Conservation (phyloP, 2,113 vertebrate genomes). For the Buteo buteo region DNA sequence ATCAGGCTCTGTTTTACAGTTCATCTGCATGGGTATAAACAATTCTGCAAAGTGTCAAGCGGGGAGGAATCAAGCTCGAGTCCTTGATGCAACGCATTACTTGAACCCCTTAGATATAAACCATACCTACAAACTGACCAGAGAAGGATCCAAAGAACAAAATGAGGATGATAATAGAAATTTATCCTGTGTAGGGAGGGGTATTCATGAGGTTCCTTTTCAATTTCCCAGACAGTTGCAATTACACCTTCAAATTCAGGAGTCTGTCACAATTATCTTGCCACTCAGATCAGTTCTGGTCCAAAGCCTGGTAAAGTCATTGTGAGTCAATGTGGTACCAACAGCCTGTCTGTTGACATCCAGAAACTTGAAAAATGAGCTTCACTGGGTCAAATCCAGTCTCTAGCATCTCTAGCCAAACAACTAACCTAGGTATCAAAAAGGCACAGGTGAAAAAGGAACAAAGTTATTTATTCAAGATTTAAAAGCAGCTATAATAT, state of each 20-base stretch:
- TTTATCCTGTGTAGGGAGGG: background rate
- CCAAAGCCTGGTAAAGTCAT: background rate
- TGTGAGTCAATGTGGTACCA: background rate
- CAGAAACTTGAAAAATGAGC: background rate
- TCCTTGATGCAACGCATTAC: background rate
- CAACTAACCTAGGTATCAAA: background rate
- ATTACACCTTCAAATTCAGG: background rate
- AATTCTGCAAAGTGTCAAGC: background rate
- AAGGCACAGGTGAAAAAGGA: background rate
- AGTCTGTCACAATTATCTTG: background rate
- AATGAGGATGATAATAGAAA: background rate
- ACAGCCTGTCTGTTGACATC: background rate
- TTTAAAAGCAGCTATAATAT: background rate
- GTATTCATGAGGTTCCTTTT: background rate
- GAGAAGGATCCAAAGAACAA: background rate
- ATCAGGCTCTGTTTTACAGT: background rate
- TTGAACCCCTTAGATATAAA: background rate
- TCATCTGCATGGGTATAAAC: background rate
- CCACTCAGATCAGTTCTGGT: background rate
- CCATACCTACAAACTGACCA: background rate
- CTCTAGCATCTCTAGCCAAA: background rate
- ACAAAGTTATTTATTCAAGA: background rate
- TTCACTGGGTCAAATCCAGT: background rate
- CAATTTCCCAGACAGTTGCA: background rate
- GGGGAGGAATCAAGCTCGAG: background rate